Evolutionary conservation across 2,797 vertebrate genomes (phyloP), one percentile per base, ranked within the genome.

Genomic region (Typhlichthys eigenmanni): DNA sequence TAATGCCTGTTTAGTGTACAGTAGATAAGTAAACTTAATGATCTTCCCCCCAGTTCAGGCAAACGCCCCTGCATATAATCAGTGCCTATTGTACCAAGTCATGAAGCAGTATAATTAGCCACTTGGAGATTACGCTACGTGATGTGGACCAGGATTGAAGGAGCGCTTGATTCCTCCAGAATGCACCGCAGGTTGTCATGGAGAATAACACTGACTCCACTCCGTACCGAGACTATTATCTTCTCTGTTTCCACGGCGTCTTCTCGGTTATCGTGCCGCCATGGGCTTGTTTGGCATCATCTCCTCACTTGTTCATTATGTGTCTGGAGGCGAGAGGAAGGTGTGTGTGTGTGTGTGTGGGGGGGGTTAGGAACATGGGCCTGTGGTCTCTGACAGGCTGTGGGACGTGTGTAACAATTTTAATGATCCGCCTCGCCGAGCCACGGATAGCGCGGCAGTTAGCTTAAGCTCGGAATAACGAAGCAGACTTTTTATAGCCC

Each of bases 381-480:
- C 68, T 79, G 47, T 58, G 61, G 82, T 75, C 77, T 80, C 58
- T 76, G 82, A 85, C 82, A 75, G 78, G 78, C 75, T 10, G 19
- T 51, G 62, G 66, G 75, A 71, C 80, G 75, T 82, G 81, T 74
- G 60, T 81, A 79, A 79, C 76, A 78, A 72, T 79, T 85, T 87
- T 88, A 90, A 91, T 85, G 80, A 88, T 85, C 75, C 76, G 76
- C 55, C 83, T 84, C 81, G 66, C 79, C 72, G 43, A 68, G 73
- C 80, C 85, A 81, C 85, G 72, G 72, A 84, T 38, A 85, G 86
- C 83, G 76, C 62, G 12, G 64, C 71, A 70, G 80, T 85, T 86
- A 74, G 80, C 81, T 74, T 83, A 82, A 87, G 80, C 82, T 79
- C 14, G 11, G 79, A 81, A 88, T 87, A 89, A 90, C 82, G 85